Evolutionary conservation across 2,113 vertebrate species (phyloP).

Genomic region (Podarcis raffonei): DNA sequence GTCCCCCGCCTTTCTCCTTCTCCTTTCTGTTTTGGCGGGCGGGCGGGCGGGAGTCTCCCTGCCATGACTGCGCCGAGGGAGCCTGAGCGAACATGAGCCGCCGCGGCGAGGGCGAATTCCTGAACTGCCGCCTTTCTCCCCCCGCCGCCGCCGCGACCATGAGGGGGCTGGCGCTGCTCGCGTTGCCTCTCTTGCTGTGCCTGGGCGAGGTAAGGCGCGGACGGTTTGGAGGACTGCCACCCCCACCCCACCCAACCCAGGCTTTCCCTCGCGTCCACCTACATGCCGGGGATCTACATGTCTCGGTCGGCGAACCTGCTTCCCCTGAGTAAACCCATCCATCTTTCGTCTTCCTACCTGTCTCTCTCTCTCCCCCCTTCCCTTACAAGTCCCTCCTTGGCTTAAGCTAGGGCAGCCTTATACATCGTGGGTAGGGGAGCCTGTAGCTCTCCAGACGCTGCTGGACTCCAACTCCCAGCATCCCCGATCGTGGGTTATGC

Average conservation of each 20-base stretch:
- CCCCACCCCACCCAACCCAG: no score
- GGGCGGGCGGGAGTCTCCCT: slow-evolving; percentile 51
- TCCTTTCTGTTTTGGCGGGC: slow-evolving; percentile 25
- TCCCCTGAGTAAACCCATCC: neutral
- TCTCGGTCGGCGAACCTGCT: neutral
- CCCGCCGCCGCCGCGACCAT: slow-evolving; percentile 41
- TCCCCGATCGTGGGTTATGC: no score
- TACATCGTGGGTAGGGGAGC: no score
- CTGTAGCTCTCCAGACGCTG: no score
- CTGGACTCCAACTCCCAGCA: no score
- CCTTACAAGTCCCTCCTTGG: neutral
- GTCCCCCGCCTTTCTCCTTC: slow-evolving; percentile 34
- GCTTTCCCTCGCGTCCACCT: neutral
- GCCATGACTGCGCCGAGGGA: slow-evolving; percentile 70
- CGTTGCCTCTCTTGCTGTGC: slow-evolving; percentile 47
- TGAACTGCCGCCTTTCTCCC: neutral
- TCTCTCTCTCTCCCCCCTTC: neutral
- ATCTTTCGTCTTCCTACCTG: neutral
- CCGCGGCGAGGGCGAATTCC: slow-evolving; percentile 24
- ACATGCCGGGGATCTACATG: neutral
- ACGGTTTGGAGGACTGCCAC: neutral
- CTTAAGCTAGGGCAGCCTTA: neutral
- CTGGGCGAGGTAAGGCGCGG: slow-evolving; percentile 54
- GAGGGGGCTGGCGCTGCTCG: slow-evolving; percentile 51
- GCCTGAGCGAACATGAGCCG: slow-evolving; percentile 47